These are phyloP conservation scores for Lithobates sylvaticus DNA, from an alignment of 2,797 vertebrate species.

Conservation along the genomic window DNA sequence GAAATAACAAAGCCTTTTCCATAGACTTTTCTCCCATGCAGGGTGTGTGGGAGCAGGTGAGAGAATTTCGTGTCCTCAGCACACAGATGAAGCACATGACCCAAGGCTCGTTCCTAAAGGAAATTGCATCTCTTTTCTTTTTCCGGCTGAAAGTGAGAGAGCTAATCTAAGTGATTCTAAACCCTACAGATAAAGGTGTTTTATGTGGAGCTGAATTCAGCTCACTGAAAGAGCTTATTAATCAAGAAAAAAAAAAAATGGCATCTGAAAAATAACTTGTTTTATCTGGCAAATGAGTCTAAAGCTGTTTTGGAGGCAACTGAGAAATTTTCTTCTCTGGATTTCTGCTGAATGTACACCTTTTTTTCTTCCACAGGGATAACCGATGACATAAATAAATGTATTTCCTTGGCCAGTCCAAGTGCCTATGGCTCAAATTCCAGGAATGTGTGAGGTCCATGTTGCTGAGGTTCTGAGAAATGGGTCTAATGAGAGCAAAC, in stretches of 20 bases:
- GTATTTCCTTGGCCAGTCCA: constrained; percentile 1
- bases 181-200: background rate
- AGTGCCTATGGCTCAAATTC: background rate
- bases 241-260: background rate
- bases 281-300: constrained; percentile 13
- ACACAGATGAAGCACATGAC: background rate
- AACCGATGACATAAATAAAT: background rate
- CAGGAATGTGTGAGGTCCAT: no score
- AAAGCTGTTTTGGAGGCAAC: constrained; percentile 4
- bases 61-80: background rate
- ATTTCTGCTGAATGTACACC: constrained; percentile 8
- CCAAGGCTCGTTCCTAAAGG: background rate
- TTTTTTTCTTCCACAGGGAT: constrained; percentile 4
- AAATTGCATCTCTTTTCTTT: background rate
- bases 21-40: background rate
- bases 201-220: background rate
- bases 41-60: background rate
- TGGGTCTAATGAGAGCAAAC: no score
- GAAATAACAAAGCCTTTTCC: no score
- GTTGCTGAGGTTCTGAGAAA: no score
- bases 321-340: background rate
- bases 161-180: background rate
- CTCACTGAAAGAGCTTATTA: constrained; percentile 22
- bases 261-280: constrained; percentile 28
- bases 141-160: background rate